Evolutionary conservation across 2,113 vertebrate species (phyloP), one percentile per base, ranked within the genome.

Genomic region (Neolamprologus modestus): DNA sequence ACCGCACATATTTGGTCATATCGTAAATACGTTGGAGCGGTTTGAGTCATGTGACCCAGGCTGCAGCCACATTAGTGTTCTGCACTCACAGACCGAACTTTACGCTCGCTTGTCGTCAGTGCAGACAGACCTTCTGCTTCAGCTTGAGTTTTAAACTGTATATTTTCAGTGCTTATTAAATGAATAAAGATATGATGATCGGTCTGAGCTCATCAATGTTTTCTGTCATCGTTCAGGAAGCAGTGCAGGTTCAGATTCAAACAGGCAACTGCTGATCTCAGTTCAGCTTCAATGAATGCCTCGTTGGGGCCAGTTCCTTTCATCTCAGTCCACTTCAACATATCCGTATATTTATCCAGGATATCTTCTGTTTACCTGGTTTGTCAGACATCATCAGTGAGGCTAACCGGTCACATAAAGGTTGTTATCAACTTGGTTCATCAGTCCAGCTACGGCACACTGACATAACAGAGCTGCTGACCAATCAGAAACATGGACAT

Each of bases 111-210:
- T 92, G 78, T 90, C 86, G 88, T 93, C 63, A 19, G 84, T 76
- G 87, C 88, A 89, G 90, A 84, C 83, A 92, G 26, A 91, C 52
- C 88, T 94, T 83, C 92, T 94, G 90, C 91, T 91, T 66, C 92
- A 89, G 93, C 93, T 95, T 95, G 91, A 92, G 89, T 79, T 93
- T 94, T 59, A 91, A 95, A 92, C 79, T 95, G 93, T 95, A 94
- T 95, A 91, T 95, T 94, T 94, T 93, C 88, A 92, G 89, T 92
- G 90, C 91, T 81, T 92, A 95, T 93, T 87, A 5, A 95, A 91
- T 91, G 93, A 94, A 93, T 84, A 91, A 84, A 88, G 82, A 90
- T 91, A 88, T 59, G 31, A 88, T 40, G 78, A 79, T 10, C 1
- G 5, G 84, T 47, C 2, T 8, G 35, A 47, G 17, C 11, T 68